Evolutionary conservation across 1,140 invertebrate species (phyloP).

Genomic region (Trichonephila clavata): DNA sequence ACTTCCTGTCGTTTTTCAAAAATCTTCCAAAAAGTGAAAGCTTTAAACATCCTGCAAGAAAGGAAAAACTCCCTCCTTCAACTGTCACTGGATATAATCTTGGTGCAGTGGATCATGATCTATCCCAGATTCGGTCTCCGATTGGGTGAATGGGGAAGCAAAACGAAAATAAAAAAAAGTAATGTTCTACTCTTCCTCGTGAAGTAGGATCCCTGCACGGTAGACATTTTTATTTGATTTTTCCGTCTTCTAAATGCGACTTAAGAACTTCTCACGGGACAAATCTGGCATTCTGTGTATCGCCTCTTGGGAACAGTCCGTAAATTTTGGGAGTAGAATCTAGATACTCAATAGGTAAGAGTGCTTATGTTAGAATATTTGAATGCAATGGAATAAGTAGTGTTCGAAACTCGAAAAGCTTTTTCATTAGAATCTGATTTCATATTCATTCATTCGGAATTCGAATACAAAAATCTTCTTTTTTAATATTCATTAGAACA

Average conservation of each 20-base stretch:
- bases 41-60: slow-evolving; percentile 1
- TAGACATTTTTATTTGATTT: slow-evolving; percentile 40
- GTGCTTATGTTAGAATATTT: neutral
- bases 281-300: slow-evolving; percentile 50
- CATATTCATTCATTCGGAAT: no score
- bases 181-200: slow-evolving; percentile 41
- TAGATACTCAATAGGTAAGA: neutral
- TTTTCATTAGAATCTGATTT: no score
- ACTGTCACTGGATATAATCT: slow-evolving; percentile 31
- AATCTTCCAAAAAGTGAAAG: slow-evolving; percentile 34
- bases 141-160: slow-evolving; percentile 32
- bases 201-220: slow-evolving; percentile 27
- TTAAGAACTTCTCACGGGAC: slow-evolving; percentile 54
- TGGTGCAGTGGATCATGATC: slow-evolving; percentile 12
- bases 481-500: no score
- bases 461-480: no score
- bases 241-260: slow-evolving; percentile 59
- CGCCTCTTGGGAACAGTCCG: neutral
- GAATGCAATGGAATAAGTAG: neutral
- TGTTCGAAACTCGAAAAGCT: no score
- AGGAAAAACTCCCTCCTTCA: slow-evolving; percentile 7
- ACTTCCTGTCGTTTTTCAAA: slow-evolving; percentile 20
- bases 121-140: neutral
- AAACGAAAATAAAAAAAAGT: neutral
- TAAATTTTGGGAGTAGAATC: neutral